These are phyloP conservation scores for Pluvialis apricaria DNA, from an alignment of 2,113 vertebrate genomes.

Conservation along the genomic window DNA sequence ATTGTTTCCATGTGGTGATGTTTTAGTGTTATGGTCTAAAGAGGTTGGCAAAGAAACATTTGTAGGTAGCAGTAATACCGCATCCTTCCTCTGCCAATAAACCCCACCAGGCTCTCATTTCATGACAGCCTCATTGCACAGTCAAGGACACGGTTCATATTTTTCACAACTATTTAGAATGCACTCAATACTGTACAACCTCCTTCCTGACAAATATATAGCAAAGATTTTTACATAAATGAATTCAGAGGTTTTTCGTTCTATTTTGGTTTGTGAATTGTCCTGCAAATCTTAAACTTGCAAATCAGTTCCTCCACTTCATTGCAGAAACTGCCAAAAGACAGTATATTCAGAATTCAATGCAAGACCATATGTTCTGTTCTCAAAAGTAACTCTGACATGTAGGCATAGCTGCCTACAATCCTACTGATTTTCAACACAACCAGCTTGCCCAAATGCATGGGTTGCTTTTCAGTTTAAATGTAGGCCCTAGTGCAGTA, in stretches of 20 bases:
- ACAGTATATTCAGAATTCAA: neutral
- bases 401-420: neutral
- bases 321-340: neutral
- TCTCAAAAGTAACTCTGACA: neutral
- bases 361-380: neutral
- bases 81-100: neutral
- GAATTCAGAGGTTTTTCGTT: neutral
- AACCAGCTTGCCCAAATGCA: neutral
- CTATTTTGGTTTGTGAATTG: neutral
- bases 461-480: neutral
- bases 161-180: neutral
- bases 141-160: neutral
- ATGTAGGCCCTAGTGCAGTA: neutral
- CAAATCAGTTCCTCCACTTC: neutral
- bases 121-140: neutral
- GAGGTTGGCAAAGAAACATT: neutral
- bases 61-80: neutral
- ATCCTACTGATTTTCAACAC: neutral
- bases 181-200: neutral
- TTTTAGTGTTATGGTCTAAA: neutral
- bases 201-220: neutral
- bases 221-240: neutral
- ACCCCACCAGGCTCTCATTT: fast-evolving
- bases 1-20: neutral
- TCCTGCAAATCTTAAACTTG: neutral